These are phyloP conservation scores for Pseudochaenichthys georgianus DNA, from an alignment of 2,797 vertebrate genomes.

Conservation along the genomic window DNA sequence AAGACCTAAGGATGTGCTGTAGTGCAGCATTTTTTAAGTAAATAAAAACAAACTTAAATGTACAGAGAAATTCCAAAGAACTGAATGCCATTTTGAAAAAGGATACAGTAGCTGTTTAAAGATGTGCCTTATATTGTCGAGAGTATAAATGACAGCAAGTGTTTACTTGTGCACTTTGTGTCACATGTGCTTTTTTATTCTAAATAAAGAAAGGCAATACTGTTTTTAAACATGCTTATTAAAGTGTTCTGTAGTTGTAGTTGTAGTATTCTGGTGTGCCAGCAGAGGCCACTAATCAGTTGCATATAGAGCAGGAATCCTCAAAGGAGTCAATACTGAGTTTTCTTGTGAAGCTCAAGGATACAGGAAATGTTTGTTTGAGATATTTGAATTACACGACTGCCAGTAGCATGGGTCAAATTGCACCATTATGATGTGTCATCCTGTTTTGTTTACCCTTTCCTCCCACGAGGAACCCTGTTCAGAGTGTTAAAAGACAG, in stretches of 20 bases:
- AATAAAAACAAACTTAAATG: background rate
- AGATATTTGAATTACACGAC: background rate
- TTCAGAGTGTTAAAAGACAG: background rate
- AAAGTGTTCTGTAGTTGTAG: constrained; percentile 13
- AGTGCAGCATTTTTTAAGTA: constrained; percentile 10
- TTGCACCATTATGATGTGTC: constrained; percentile 7
- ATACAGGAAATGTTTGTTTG: background rate
- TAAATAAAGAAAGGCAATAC: background rate
- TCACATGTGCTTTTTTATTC: background rate
- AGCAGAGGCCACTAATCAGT: constrained; percentile 40
- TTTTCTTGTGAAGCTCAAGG: background rate
- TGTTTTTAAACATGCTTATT: constrained; percentile 9
- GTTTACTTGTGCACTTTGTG: constrained; percentile 8
- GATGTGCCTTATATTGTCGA: background rate
- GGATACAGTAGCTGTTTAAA: background rate
- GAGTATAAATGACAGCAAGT: background rate
- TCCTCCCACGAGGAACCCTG: background rate
- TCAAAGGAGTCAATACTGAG: background rate
- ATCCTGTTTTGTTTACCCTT: constrained; percentile 3
- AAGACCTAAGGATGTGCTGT: constrained; percentile 60
- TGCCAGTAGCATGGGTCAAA: background rate
- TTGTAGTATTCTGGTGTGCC: constrained; percentile 25
- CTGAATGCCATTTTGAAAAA: constrained; percentile 12
- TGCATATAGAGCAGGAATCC: background rate
- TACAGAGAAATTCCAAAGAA: background rate